Conservation (phyloP, 2,113 vertebrate species). For the Rhineura floridana region DNA sequence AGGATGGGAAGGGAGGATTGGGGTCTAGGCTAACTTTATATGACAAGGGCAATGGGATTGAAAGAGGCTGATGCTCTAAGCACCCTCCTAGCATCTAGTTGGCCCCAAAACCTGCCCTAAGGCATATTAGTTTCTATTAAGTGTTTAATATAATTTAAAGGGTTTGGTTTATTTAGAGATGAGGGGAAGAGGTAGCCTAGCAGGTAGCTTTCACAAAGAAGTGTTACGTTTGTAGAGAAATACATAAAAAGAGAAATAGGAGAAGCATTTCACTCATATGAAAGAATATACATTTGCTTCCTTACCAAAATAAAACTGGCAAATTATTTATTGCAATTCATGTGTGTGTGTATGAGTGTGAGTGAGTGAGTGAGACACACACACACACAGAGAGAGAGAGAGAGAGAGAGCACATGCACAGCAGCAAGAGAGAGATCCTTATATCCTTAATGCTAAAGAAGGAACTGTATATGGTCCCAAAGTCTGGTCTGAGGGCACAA, state of each 20-base stretch:
- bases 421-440: neutral
- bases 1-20: conserved; percentile 61
- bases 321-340: neutral
- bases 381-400: no score
- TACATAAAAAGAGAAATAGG: neutral
- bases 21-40: conserved; percentile 65
- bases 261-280: neutral
- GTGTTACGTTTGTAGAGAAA: neutral
- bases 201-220: neutral
- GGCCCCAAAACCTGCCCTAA: conserved; percentile 74
- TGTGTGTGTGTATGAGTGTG: no score
- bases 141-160: conserved; percentile 70
- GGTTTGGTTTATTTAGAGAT: conserved; percentile 50
- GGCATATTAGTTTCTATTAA: conserved; percentile 71
- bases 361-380: no score
- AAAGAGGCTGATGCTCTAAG: conserved; percentile 73
- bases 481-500: no score
- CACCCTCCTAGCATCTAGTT: conserved; percentile 67
- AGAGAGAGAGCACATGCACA: neutral
- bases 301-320: neutral
- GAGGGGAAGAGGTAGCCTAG: conserved; percentile 15
- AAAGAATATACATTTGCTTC: neutral
- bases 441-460: neutral
- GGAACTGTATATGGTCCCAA: neutral
- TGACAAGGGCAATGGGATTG: conserved; percentile 74